Evolutionary conservation across 1,140 invertebrate genomes (phyloP).

Genomic region (Trachymyrmex septentrionalis): DNA sequence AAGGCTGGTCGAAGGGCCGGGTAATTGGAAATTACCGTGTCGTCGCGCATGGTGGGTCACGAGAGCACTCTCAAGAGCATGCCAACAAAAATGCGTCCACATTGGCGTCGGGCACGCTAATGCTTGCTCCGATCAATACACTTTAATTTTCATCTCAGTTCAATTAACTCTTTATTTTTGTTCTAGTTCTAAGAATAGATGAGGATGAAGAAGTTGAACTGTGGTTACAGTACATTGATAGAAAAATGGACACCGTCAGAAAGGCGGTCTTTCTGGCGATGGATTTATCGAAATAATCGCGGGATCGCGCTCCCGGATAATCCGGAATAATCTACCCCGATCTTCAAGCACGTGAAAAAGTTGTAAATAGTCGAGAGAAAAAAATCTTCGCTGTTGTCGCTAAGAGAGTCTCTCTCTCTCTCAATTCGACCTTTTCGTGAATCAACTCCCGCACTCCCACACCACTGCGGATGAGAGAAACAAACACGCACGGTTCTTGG

Average conservation of each 20-base stretch:
- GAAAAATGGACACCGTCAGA: too few species aligned
- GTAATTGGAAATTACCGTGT: slow-evolving; percentile 78
- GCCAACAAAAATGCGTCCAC: slow-evolving; percentile 64
- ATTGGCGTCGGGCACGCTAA: slow-evolving; percentile 7
- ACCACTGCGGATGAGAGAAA: slow-evolving; percentile 30
- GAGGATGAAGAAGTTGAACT: too few species aligned
- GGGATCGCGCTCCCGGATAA: neutral
- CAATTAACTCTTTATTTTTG: too few species aligned
- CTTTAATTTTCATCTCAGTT: too few species aligned
- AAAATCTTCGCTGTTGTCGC: neutral
- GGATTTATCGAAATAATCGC: slow-evolving; percentile 6
- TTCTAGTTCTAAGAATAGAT: too few species aligned
- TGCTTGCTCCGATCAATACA: neutral
- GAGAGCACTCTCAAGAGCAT: slow-evolving; percentile 63
- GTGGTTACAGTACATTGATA: too few species aligned
- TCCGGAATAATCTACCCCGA: neutral
- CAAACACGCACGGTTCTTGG: neutral
- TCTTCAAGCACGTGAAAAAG: neutral
- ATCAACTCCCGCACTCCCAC: neutral
- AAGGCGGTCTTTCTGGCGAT: slow-evolving; percentile 15
- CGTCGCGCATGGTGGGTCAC: slow-evolving; percentile 64
- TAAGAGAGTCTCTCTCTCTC: slow-evolving; percentile 11
- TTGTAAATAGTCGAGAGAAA: neutral
- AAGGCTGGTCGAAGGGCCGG: slow-evolving; percentile 53
- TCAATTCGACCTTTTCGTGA: neutral